phyloP scores from a whole-genome alignment of 2,888 invertebrate genomes.

The Archips xylosteana region DNA sequence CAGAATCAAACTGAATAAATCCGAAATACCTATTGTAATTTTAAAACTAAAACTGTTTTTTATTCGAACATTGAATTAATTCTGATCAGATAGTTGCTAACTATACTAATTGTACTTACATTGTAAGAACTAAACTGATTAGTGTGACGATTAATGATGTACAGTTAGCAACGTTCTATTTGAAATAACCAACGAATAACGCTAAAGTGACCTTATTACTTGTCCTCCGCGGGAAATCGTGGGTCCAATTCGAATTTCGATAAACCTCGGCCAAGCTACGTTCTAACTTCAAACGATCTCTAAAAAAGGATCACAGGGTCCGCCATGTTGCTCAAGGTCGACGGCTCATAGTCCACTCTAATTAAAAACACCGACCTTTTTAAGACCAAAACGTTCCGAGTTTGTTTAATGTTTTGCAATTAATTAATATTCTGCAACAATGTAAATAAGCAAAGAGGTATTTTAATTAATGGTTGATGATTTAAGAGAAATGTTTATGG shows the following conservation, averaged over 20 bases:
- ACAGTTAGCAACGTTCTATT: not conserved
- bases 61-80: too few relatives aligned
- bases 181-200: not conserved
- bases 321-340: conserved; percentile 14
- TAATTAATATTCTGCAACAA: conserved; percentile 11
- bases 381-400: conserved; percentile 6
- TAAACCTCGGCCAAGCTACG: not conserved
- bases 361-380: conserved; percentile 16
- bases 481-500: not conserved
- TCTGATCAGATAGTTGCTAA: too few relatives aligned
- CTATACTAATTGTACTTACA: too few relatives aligned
- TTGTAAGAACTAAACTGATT: too few relatives aligned
- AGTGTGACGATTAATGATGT: too few relatives aligned
- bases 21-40: too few relatives aligned
- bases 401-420: conserved; percentile 18
- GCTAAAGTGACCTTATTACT: not conserved
- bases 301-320: conserved; percentile 1
- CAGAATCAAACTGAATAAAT: too few relatives aligned
- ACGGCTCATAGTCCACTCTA: not conserved
- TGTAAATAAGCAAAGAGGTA: conserved; percentile 10
- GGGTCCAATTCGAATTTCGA: not conserved
- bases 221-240: not conserved
- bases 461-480: not conserved
- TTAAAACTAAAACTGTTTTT: too few relatives aligned
- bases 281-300: conserved; percentile 16